Conservation (phyloP, 2,113 vertebrate species). For the Chaetorhynchus papuensis region DNA sequence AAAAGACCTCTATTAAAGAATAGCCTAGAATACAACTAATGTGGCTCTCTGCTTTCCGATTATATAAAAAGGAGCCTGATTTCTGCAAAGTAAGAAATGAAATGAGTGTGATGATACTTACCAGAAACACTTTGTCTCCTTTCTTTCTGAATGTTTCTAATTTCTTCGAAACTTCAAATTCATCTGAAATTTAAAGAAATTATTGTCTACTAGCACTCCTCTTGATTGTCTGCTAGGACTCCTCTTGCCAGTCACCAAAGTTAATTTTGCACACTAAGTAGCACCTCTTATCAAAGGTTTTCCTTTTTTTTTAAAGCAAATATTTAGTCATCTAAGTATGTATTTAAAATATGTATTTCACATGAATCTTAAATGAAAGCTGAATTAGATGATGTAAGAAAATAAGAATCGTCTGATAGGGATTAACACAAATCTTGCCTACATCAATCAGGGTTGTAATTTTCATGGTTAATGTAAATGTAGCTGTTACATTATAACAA, state of each 20-base stretch:
- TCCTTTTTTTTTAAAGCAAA: neutral
- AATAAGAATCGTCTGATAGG: neutral
- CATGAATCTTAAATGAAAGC: neutral
- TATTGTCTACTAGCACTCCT: neutral
- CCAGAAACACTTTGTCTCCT: neutral
- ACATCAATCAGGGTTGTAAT: neutral
- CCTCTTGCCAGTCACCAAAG: neutral
- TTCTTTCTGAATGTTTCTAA: neutral
- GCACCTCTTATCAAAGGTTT: neutral
- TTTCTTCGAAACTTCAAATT: neutral
- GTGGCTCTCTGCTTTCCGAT: neutral
- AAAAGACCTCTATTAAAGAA: neutral
- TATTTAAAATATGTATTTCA: neutral
- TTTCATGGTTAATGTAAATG: neutral
- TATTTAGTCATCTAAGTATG: neutral
- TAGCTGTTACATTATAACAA: neutral
- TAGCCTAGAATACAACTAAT: neutral
- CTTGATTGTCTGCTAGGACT: neutral
- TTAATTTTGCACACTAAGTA: neutral
- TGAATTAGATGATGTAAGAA: neutral
- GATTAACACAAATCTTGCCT: neutral
- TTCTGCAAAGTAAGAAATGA: neutral
- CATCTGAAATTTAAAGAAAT: neutral
- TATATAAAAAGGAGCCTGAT: neutral
- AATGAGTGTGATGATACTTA: neutral